Conservation (phyloP, 2,888 invertebrate genomes). For the Nipponacmea schrenckii region DNA sequence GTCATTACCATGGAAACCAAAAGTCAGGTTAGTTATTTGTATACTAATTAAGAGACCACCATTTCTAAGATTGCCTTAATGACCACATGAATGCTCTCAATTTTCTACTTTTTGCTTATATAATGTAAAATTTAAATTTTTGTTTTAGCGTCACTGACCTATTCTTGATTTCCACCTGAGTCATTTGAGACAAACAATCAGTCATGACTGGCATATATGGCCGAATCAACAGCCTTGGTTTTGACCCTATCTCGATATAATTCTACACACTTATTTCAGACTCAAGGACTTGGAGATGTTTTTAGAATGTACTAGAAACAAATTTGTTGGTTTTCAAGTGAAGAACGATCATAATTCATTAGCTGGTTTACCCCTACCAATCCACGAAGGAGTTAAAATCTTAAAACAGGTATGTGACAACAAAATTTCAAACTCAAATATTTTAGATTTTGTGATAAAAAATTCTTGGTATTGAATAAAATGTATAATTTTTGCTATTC, state of each 20-base stretch:
- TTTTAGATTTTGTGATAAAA: neutral
- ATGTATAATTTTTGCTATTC: too few relatives aligned
- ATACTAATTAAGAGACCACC: too few relatives aligned
- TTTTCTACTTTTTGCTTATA: too few relatives aligned
- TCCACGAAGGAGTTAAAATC: conserved; percentile 94
- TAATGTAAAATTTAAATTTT: too few relatives aligned
- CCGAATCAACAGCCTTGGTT: neutral
- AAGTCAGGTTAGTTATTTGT: conserved; percentile 74
- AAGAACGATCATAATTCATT: conserved; percentile 83
- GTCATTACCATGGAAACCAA: conserved; percentile 94
- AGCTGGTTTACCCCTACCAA: conserved; percentile 95
- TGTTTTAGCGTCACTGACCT: too few relatives aligned
- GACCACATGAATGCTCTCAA: too few relatives aligned
- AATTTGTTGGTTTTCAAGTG: conserved; percentile 95
- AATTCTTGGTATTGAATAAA: too few relatives aligned
- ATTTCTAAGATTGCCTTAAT: too few relatives aligned
- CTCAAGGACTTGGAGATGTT: conserved; percentile 86
- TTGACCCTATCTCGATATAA: too few relatives aligned
- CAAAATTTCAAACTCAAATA: neutral
- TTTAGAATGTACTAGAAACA: conserved; percentile 87
- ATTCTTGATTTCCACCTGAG: too few relatives aligned
- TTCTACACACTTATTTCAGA: conserved; percentile 39
- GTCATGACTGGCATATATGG: too few relatives aligned
- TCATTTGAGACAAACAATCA: too few relatives aligned
- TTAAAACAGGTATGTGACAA: conserved; percentile 75